These are phyloP conservation scores for Oreortyx pictus DNA, from an alignment of 2,797 vertebrate species.

Conservation along the genomic window DNA sequence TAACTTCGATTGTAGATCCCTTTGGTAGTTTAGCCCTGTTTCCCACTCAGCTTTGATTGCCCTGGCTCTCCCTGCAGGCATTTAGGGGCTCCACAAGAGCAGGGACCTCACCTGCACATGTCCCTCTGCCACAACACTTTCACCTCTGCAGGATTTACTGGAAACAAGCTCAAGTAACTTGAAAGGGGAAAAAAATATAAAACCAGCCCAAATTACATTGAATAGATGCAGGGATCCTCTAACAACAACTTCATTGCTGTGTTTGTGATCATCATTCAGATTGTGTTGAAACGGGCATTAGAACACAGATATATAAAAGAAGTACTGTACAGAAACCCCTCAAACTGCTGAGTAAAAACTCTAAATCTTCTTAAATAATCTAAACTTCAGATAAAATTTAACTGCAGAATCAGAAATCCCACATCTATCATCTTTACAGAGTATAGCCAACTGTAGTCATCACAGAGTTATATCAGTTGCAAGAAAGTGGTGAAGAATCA, in stretches of 20 bases:
- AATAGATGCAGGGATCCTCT: background rate
- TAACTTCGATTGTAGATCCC: background rate
- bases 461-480: background rate
- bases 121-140: background rate
- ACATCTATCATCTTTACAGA: background rate
- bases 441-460: background rate
- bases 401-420: background rate
- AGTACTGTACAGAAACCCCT: background rate
- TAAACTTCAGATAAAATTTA: background rate
- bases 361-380: background rate
- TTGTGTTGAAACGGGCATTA: background rate
- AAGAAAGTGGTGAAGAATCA: background rate
- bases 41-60: background rate
- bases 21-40: background rate
- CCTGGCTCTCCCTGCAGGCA: background rate
- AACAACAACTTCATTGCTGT: background rate
- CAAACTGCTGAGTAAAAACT: background rate
- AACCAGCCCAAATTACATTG: background rate
- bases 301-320: background rate
- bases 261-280: background rate
- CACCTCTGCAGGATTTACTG: background rate
- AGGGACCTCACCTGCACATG: background rate
- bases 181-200: rapidly evolving
- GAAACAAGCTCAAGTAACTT: background rate
- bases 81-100: background rate